Base-by-base conservation (phyloP, 2,888 invertebrate genomes). In the Vannuccia rotundouncinata region DNA sequence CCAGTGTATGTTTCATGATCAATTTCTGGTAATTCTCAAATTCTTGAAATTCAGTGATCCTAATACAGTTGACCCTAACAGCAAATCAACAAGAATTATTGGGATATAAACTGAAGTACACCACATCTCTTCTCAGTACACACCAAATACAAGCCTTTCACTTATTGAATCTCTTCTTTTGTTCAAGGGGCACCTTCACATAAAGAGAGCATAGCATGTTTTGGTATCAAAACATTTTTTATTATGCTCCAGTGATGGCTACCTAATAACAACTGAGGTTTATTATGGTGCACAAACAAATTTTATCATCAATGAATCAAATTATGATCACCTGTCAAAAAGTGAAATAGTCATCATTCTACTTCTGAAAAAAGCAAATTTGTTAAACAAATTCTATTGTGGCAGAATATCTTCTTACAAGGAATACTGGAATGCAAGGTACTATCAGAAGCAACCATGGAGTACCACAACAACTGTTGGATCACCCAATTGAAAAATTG, bases 251-350 rank as follows among this genome's bases (percentile, higher is more conserved):
- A 66, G 66, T 66, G 66, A 66, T 66, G 66, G 66, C 66, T 22
- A 66, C 22, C 66, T 66, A 66, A 66, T 66, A 66, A 66, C 22
- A 66, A 66, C 66, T 66, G 66, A 66, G 66, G 66, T 66, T 66
- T 66, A 66, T 66, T 66, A 66, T 66, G 66, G 66, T 66, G 66
- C 66, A 66, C 66, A 66, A 66, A 22, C 66, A 13, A 66, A 66
- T 66, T 66, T 66, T 66, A 66, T 66, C 66, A 66, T 66, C 66
- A 66, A 66, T 66, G 66, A 66, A 66, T 27, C 66, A 66, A 66
- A 66, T 66, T 22, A 27, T 66, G 66, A 66, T 66, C 66, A 66
- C 66, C 66, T 66, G 25, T 66, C 25, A 66, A 66, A 66, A 66
- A 66, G 66, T 22, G 25, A 66, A 66, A 5, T 66, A 22, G 66